Conservation (phyloP, 1,140 invertebrate species). For the Gryllus bimaculatus region DNA sequence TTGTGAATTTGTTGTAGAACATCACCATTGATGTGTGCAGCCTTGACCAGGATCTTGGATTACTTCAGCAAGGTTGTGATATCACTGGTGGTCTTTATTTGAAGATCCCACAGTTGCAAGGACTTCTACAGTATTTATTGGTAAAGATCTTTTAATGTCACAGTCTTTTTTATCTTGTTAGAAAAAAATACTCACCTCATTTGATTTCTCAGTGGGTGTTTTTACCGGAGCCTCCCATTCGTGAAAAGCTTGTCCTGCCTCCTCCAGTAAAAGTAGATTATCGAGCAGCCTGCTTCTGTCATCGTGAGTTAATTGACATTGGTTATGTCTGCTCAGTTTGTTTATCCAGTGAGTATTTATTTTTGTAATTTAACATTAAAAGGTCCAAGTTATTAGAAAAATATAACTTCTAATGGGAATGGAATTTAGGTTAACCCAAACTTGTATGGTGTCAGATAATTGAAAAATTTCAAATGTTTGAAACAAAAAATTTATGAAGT, state of each 20-base stretch:
- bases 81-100: conserved; percentile 88
- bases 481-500: too few relatives aligned
- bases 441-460: background rate
- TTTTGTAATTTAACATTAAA: background rate
- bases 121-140: conserved; percentile 87
- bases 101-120: conserved; percentile 63
- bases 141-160: conserved; percentile 37
- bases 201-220: conserved; percentile 74
- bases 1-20: conserved; percentile 42
- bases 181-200: background rate
- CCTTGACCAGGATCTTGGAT: conserved; percentile 77
- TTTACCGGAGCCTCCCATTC: conserved; percentile 67
- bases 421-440: too few relatives aligned
- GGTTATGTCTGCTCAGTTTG: conserved; percentile 97
- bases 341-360: conserved; percentile 67
- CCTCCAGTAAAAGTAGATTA: conserved; percentile 88
- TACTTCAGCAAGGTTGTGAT: conserved; percentile 92
- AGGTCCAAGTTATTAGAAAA: conserved; percentile 10
- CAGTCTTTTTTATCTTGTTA: background rate
- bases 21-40: conserved; percentile 90
- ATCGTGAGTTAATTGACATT: conserved; percentile 89
- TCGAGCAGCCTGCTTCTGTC: conserved; percentile 94
- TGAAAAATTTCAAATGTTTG: background rate
- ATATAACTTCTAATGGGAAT: background rate
- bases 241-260: conserved; percentile 78